phyloP scores from a whole-genome alignment of 2,888 invertebrate species.

The Caradrina clavipalpis region DNA sequence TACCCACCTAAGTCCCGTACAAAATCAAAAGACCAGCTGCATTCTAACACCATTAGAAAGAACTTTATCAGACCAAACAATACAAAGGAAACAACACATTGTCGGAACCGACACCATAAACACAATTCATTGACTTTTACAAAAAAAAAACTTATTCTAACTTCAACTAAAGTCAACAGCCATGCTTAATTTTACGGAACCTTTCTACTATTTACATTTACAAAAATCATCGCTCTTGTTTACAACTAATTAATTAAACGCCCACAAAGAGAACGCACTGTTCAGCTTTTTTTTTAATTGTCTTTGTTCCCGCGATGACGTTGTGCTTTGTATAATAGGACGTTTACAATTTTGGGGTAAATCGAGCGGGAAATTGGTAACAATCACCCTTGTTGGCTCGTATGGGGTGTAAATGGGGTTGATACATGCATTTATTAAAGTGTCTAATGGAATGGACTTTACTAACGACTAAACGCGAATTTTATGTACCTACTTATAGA shows the following conservation, averaged over 20 bases:
- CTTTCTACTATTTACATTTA: conserved; percentile 89
- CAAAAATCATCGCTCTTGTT: conserved; percentile 90
- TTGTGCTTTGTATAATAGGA: conserved; percentile 76
- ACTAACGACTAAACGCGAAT: conserved; percentile 8
- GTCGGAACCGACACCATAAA: conserved; percentile 70
- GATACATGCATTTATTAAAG: conserved; percentile 47
- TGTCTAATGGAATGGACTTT: conserved; percentile 39
- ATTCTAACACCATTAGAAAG: conserved; percentile 39
- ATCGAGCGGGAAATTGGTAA: conserved; percentile 90
- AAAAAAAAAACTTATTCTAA: conserved; percentile 71
- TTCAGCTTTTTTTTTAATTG: conserved; percentile 81
- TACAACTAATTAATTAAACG: conserved; percentile 89
- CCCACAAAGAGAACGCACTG: conserved; percentile 80
- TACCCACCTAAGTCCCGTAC: neutral
- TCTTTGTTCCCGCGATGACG: conserved; percentile 81
- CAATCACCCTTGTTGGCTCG: conserved; percentile 73
- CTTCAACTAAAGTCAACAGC: conserved; percentile 79
- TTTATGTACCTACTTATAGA: neutral
- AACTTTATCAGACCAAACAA: conserved; percentile 76
- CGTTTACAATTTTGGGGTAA: conserved; percentile 83
- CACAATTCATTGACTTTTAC: conserved; percentile 70
- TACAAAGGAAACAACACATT: conserved; percentile 76
- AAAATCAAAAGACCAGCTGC: conserved; percentile 21
- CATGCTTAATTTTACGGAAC: conserved; percentile 85
- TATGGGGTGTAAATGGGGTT: conserved; percentile 59